These are phyloP conservation scores for Trisateles emortualis DNA, from an alignment of 2,888 invertebrate species.

Conservation along the genomic window DNA sequence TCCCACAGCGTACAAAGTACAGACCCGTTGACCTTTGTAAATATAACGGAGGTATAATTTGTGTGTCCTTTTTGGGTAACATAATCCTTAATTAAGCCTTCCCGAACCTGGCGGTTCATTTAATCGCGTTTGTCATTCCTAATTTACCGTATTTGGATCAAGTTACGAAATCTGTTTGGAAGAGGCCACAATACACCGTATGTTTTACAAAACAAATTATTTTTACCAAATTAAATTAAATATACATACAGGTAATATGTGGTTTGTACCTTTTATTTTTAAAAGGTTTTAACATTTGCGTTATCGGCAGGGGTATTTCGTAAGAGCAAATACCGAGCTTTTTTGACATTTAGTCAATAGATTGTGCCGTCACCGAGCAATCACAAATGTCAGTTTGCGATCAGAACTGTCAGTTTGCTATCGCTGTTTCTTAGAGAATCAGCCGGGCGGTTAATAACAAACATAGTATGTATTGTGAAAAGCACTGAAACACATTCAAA, in stretches of 20 bases:
- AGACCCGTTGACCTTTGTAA: conserved; percentile 37
- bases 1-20: conserved; percentile 9
- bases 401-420: too few relatives aligned
- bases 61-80: conserved; percentile 53
- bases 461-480: too few relatives aligned
- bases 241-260: conserved; percentile 8
- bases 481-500: too few relatives aligned
- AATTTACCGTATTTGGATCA: conserved; percentile 58
- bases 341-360: too few relatives aligned
- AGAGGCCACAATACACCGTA: conserved; percentile 33
- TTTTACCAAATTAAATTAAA: conserved; percentile 36
- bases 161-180: conserved; percentile 52
- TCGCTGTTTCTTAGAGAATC: too few relatives aligned
- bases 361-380: too few relatives aligned
- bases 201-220: conserved; percentile 38
- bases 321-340: too few relatives aligned
- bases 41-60: conserved; percentile 44
- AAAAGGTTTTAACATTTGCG: conserved; percentile 10
- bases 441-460: too few relatives aligned
- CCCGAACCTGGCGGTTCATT: conserved; percentile 51
- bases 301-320: too few relatives aligned
- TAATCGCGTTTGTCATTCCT: conserved; percentile 60
- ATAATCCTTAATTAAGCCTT: conserved; percentile 62
- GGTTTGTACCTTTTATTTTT: conserved; percentile 16
- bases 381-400: too few relatives aligned